Percentiles rank a stretch among this genome's conserved stretches.
Evolutionary conservation across 1,140 invertebrate species (phyloP).

Genomic region (Plodia interpunctella): DNA sequence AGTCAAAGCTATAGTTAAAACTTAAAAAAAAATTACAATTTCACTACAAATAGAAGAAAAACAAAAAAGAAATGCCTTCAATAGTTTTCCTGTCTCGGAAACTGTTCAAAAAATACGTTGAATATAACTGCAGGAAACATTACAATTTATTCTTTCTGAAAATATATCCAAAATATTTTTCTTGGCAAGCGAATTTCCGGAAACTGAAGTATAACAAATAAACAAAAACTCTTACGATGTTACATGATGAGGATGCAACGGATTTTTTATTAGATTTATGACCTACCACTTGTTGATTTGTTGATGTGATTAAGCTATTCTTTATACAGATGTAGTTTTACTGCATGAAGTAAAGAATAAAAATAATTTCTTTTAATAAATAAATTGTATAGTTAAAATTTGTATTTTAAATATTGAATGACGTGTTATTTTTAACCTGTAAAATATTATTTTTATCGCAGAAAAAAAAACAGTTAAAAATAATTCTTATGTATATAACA

Average conservation of each 20-base stretch:
- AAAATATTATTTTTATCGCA: too few relatives aligned
- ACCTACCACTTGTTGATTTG: not conserved
- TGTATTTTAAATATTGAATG: too few relatives aligned
- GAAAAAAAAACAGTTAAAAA: too few relatives aligned
- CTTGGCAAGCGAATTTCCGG: conserved; percentile 1
- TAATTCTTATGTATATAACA: too few relatives aligned
- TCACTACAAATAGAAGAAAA: too few relatives aligned
- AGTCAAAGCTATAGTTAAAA: too few relatives aligned
- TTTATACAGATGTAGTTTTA: not conserved
- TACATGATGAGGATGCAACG: conserved; percentile 1
- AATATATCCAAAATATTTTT: conserved; percentile 6
- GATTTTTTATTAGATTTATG: conserved; percentile 2
- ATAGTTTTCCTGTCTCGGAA: not conserved
- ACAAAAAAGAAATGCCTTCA: too few relatives aligned
- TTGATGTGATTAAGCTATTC: not conserved
- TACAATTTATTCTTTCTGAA: not conserved
- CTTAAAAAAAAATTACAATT: too few relatives aligned
- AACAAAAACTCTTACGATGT: not conserved
- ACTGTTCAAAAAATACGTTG: not conserved
- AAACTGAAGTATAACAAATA: conserved; percentile 6
- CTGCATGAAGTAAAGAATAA: not conserved
- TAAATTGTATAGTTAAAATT: too few relatives aligned
- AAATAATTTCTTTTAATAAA: too few relatives aligned
- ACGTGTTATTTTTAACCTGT: too few relatives aligned
- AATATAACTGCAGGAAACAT: not conserved